These are phyloP conservation scores for Xanthorhoe designata DNA, from an alignment of 2,888 invertebrate species.

Conservation along the genomic window DNA sequence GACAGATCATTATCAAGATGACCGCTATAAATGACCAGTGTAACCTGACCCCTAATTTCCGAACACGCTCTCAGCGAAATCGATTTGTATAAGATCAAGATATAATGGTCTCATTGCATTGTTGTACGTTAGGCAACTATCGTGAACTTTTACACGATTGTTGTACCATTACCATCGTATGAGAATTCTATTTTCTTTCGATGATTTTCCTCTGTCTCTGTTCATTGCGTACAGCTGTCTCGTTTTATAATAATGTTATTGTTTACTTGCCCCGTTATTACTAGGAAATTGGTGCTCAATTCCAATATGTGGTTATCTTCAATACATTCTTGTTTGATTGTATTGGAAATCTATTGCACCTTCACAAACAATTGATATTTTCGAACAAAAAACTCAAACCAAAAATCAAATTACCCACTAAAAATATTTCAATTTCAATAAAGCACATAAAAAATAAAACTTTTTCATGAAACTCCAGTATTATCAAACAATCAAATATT, in stretches of 20 bases:
- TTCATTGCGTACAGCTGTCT: conserved; percentile 57
- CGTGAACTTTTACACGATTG: conserved; percentile 83
- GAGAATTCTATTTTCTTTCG: conserved; percentile 84
- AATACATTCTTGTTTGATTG: conserved; percentile 38
- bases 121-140: conserved; percentile 79
- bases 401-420: not conserved
- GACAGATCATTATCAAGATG: conserved; percentile 81
- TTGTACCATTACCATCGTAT: conserved; percentile 82
- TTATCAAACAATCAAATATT: not conserved
- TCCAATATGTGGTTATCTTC: conserved; percentile 70
- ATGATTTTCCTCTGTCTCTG: conserved; percentile 61
- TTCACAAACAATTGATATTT: not conserved
- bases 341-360: conserved; percentile 21
- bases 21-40: conserved; percentile 69
- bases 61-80: conserved; percentile 44
- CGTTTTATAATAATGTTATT: conserved; percentile 78
- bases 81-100: conserved; percentile 61
- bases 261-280: conserved; percentile 80
- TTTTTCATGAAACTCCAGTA: not conserved
- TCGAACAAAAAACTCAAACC: not conserved
- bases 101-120: conserved; percentile 66
- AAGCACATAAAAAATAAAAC: not conserved
- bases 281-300: conserved; percentile 67
- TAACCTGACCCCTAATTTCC: conserved; percentile 58
- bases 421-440: conserved; percentile 8